Evolutionary conservation across 2,888 invertebrate genomes (phyloP).

Genomic region (Chloromyia formosa): DNA sequence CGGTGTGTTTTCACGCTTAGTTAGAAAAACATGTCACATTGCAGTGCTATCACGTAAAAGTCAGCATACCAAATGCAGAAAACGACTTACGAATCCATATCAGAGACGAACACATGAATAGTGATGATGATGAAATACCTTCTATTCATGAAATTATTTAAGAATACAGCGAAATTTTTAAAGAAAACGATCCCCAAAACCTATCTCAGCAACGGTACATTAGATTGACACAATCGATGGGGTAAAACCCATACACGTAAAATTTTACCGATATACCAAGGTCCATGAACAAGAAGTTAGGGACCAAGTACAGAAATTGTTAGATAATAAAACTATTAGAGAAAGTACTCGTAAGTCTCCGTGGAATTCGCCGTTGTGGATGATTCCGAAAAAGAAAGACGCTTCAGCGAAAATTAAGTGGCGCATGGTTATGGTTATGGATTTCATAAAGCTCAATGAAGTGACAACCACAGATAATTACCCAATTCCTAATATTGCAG

Average conservation of each 20-base stretch:
- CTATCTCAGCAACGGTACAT: neutral
- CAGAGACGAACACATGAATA: neutral
- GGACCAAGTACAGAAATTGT: slow-evolving; percentile 54
- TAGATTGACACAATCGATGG: neutral
- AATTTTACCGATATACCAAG: slow-evolving; percentile 42
- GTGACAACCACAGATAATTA: slow-evolving; percentile 57
- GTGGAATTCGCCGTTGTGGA: slow-evolving; percentile 51
- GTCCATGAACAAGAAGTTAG: slow-evolving; percentile 44
- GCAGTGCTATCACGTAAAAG: neutral
- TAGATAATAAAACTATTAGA: slow-evolving; percentile 52
- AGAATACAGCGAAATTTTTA: too few relatives aligned
- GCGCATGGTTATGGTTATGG: slow-evolving; percentile 56
- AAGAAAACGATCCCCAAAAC: neutral
- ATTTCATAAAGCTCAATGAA: slow-evolving; percentile 58
- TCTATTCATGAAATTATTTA: too few relatives aligned
- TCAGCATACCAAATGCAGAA: neutral
- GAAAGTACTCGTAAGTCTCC: slow-evolving; percentile 46
- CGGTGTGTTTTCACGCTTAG: too few relatives aligned
- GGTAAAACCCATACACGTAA: slow-evolving; percentile 23
- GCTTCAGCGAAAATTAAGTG: slow-evolving; percentile 54
- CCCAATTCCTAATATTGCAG: slow-evolving; percentile 57
- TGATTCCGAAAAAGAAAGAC: slow-evolving; percentile 56
- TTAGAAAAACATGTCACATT: too few relatives aligned
- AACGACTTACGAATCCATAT: neutral
- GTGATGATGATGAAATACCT: neutral